Evolutionary conservation across 2,113 vertebrate species (phyloP).

Genomic region (Corythoichthys intestinalis): DNA sequence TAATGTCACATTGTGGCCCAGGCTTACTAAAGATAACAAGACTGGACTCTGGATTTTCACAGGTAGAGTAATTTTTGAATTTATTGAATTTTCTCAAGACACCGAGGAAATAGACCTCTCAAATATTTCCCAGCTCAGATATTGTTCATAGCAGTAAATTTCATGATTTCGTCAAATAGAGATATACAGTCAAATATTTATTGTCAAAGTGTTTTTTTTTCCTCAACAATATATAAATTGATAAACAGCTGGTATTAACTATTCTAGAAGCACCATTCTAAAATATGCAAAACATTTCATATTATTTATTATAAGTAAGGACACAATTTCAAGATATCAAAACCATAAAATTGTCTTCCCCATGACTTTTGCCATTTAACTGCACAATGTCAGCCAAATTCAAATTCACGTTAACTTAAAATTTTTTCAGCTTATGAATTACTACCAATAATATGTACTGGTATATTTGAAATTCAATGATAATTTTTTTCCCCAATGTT

Average conservation of each 20-base stretch:
- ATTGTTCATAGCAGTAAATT: background rate
- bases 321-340: too few relatives aligned
- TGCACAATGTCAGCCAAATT: too few relatives aligned
- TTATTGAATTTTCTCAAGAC: background rate
- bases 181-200: background rate
- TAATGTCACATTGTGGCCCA: conserved; percentile 74
- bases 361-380: too few relatives aligned
- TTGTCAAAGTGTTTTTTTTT: background rate
- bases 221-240: too few relatives aligned
- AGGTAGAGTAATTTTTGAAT: conserved; percentile 52
- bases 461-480: too few relatives aligned
- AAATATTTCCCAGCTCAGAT: background rate
- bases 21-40: conserved; percentile 21
- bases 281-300: background rate
- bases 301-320: background rate
- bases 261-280: background rate
- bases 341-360: too few relatives aligned
- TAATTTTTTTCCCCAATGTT: too few relatives aligned
- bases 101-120: too few relatives aligned
- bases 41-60: conserved; percentile 73
- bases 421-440: too few relatives aligned
- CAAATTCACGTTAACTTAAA: too few relatives aligned
- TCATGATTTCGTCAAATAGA: background rate
- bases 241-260: too few relatives aligned
- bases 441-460: too few relatives aligned